Evolutionary conservation across 2,113 vertebrate species (phyloP), one percentile per base, ranked within the genome.

Genomic region (Bambusicola thoracicus): DNA sequence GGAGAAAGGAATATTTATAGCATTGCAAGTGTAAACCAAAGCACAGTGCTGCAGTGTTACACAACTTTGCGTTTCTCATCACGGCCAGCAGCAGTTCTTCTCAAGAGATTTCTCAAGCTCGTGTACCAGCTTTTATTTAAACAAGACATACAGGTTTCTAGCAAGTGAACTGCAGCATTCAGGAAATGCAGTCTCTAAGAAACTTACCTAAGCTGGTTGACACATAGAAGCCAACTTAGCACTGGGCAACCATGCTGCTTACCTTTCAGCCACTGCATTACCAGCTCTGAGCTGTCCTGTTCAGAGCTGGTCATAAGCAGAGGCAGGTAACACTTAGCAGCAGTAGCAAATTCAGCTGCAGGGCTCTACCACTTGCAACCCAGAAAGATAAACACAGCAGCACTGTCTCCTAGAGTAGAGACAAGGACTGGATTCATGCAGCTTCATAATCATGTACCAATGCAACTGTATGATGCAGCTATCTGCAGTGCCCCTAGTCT

Each of bases 1-100:
- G 69, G 78, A 63, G 87, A 96, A 91, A 83, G 81, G 61, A 81
- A 9, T 97, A 97, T 96, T 97, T 95, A 95, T 96, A 96, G 96
- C 78, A 83, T 3, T 88, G n/a, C 30, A 91, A 96, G 86, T 90
- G 84, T 94, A 96, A 95, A 95, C 81, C 38, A 74, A 72, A 92
- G 83, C 81, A 63, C 55, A 81, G 69, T 76, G 79, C 95, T 96
- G 96, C 93, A 96, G 85, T 72, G 91, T 97, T 97, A 97, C 69
- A 96, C 95, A 97, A 97, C 81, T 82, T 70, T 2, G 51, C 36
- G 48, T 82, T 73, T 81, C 76, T 63, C 40, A 82, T 81, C 20
- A 3, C 1, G 1, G 67, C 65, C 93, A 61, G 74, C 66, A 92
- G 65, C 58, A 81, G 83, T 20, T 65, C 51, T 79, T 85, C 43